Evolutionary conservation across 2,797 vertebrate genomes (phyloP).

Genomic region (Falco naumanni): DNA sequence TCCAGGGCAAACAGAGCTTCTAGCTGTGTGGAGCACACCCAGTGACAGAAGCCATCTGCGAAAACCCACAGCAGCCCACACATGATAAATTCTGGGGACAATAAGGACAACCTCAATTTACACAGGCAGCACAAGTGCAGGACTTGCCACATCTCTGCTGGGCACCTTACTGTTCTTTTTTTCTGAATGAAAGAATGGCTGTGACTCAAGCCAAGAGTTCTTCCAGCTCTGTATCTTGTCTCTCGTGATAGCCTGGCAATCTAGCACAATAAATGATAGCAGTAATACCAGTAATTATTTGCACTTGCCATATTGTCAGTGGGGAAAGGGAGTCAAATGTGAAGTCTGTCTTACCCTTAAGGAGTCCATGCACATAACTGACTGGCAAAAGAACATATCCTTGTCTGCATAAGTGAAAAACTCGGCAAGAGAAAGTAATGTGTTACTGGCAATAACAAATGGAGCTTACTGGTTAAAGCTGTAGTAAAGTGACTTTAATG

Average conservation of each 20-base stretch:
- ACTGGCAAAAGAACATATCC: background rate
- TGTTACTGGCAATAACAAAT: background rate
- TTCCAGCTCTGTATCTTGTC: background rate
- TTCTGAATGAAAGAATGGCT: background rate
- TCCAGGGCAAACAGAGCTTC: background rate
- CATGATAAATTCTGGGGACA: background rate
- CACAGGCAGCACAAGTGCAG: background rate
- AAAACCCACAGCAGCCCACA: background rate
- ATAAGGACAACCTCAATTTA: background rate
- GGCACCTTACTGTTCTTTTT: background rate
- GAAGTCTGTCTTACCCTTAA: background rate
- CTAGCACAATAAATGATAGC: background rate
- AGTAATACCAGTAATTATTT: background rate
- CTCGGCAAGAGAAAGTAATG: background rate
- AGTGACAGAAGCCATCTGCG: background rate
- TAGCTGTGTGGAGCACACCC: background rate
- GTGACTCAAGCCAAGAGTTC: background rate
- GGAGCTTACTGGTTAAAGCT: background rate
- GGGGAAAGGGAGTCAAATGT: background rate
- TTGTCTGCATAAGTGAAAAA: background rate
- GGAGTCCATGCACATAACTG: background rate
- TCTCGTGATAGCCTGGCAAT: background rate
- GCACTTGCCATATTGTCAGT: background rate
- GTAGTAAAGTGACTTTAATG: conserved; percentile 2
- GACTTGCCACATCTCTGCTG: background rate